Conservation (phyloP, 2,797 vertebrate genomes). For the Clarias laeviceps region DNA sequence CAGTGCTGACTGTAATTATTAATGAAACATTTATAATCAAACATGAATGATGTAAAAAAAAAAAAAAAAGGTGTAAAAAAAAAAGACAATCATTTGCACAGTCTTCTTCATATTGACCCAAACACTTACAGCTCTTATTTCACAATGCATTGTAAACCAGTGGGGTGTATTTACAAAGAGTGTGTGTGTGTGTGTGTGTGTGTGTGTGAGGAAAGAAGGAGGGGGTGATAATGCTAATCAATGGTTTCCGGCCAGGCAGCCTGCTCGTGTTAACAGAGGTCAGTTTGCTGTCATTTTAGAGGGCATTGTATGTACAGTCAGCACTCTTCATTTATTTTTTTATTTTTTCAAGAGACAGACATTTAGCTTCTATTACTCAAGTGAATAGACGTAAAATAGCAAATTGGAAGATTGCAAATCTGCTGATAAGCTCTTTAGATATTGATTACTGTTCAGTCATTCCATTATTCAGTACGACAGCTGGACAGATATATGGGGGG, state of each 20-base stretch:
- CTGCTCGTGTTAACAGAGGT: constrained; percentile 3
- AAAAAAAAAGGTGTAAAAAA: no score
- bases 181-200: constrained; percentile 10
- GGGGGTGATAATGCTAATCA: constrained; percentile 26
- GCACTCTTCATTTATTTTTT: background rate
- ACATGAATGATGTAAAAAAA: background rate
- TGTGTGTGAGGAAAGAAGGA: background rate
- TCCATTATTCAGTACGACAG: background rate
- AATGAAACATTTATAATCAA: background rate
- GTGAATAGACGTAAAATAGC: background rate
- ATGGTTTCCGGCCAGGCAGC: constrained; percentile 21
- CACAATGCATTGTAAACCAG: background rate
- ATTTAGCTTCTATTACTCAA: no score
- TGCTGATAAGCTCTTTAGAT: background rate
- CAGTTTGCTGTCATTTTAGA: background rate
- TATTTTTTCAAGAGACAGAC: background rate
- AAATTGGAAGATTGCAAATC: background rate
- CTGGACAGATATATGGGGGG: no score
- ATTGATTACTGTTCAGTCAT: background rate
- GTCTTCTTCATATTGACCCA: background rate
- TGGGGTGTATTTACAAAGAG: background rate
- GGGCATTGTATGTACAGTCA: background rate
- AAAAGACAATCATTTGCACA: background rate
- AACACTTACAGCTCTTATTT: constrained; percentile 13
- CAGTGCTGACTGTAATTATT: background rate